Percentiles rank a stretch among this genome's conserved stretches.
Conservation (phyloP, 2,888 invertebrate species). For the Periphyllus acericola region DNA sequence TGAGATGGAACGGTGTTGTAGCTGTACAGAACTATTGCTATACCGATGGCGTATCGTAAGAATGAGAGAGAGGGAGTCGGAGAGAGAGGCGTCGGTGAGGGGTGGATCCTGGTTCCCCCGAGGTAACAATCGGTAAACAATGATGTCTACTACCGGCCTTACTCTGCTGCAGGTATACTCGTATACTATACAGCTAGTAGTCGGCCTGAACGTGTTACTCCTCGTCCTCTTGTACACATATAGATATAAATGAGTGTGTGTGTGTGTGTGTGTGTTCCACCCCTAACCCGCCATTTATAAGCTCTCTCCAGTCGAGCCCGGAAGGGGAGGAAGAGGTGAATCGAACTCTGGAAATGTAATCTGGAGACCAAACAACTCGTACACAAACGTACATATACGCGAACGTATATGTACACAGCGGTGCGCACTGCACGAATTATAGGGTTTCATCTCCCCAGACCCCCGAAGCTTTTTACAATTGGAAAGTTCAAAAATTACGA, state of each 20-base stretch:
- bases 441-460: constrained; percentile 39
- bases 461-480: constrained; percentile 58
- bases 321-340: neutral
- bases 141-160: constrained; percentile 1
- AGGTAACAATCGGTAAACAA: constrained; percentile 59
- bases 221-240: neutral
- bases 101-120: constrained; percentile 18
- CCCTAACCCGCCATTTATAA: neutral
- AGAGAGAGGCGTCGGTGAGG: neutral
- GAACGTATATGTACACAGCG: neutral
- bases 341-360: constrained; percentile 42
- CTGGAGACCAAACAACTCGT: constrained; percentile 55
- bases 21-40: neutral
- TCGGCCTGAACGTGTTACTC: neutral
- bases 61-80: neutral
- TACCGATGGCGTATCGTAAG: neutral
- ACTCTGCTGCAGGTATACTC: neutral
- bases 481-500: constrained; percentile 52
- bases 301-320: neutral
- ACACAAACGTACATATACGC: neutral
- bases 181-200: neutral
- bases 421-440: constrained; percentile 12
- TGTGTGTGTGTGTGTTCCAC: neutral
- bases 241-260: too few relatives aligned
- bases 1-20: neutral